phyloP scores from a whole-genome alignment of 2,797 vertebrate genomes.

The Oryzias sinensis region DNA sequence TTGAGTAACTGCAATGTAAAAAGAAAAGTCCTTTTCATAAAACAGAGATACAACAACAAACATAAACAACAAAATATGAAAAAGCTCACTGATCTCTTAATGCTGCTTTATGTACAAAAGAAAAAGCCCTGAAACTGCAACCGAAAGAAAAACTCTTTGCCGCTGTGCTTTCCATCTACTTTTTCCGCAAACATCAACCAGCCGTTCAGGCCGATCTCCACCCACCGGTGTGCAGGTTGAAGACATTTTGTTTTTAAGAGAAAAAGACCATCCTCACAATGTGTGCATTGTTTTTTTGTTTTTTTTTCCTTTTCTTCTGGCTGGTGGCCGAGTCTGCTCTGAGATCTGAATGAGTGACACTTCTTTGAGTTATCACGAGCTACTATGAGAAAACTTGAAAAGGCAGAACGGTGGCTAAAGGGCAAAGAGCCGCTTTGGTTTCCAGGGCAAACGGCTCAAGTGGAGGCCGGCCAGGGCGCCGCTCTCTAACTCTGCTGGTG shows the following conservation, averaged over 20 bases:
- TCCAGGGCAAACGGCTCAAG: constrained; percentile 18
- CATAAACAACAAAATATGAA: constrained; percentile 58
- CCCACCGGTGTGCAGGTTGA: not conserved
- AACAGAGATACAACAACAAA: constrained; percentile 63
- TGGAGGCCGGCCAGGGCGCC: constrained; percentile 19
- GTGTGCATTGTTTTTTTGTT: too few species aligned
- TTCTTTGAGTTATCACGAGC: constrained; percentile 1
- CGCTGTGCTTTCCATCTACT: constrained; percentile 21
- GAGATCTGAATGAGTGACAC: not conserved
- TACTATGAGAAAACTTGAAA: constrained; percentile 59
- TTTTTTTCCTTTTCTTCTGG: not conserved
- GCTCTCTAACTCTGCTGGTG: constrained; percentile 41
- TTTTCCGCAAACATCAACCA: constrained; percentile 16
- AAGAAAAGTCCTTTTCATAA: constrained; percentile 70
- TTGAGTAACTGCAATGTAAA: constrained; percentile 57
- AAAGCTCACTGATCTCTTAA: constrained; percentile 56
- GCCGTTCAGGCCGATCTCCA: constrained; percentile 20
- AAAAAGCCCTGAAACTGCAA: constrained; percentile 73
- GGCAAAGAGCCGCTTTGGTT: constrained; percentile 17
- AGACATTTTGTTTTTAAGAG: not conserved
- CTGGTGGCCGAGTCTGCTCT: not conserved
- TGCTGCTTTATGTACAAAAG: constrained; percentile 66
- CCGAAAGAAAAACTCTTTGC: constrained; percentile 43
- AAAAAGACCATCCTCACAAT: not conserved
- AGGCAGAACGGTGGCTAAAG: constrained; percentile 26